These are phyloP conservation scores for Prenolepis imparis DNA, from an alignment of 2,888 invertebrate genomes.

Conservation along the genomic window DNA sequence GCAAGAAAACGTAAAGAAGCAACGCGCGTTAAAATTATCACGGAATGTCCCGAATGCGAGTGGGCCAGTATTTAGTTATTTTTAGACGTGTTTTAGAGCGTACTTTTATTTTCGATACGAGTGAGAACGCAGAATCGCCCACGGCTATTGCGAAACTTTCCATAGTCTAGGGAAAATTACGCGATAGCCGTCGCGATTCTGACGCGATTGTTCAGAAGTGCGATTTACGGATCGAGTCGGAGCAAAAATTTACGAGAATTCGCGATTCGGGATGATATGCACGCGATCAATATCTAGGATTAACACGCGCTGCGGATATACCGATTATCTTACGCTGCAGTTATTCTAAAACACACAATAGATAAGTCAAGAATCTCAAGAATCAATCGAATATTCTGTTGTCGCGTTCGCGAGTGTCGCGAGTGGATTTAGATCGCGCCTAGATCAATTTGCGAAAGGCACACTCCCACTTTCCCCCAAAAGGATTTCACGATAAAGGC, in stretches of 20 bases:
- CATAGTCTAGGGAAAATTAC: conserved; percentile 62
- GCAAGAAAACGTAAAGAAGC: conserved; percentile 35
- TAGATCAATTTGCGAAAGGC: conserved; percentile 48
- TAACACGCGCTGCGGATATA: conserved; percentile 38
- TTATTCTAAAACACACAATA: conserved; percentile 27
- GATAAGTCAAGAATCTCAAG: conserved; percentile 16
- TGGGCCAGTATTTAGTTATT: conserved; percentile 18
- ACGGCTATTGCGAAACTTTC: conserved; percentile 76
- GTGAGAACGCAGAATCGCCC: conserved; percentile 37
- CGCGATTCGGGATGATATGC: conserved; percentile 31
- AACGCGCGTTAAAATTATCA: conserved; percentile 48
- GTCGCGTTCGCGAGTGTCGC: conserved; percentile 22
- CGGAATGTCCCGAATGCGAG: conserved; percentile 29
- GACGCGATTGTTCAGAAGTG: background rate
- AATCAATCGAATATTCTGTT: conserved; percentile 20
- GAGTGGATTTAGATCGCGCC: conserved; percentile 50
- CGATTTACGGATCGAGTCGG: background rate
- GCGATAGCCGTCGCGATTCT: conserved; percentile 66
- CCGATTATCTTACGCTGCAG: conserved; percentile 53
- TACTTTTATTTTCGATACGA: conserved; percentile 39
- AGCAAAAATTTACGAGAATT: background rate
- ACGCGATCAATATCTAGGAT: conserved; percentile 32
- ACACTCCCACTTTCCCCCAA: background rate
- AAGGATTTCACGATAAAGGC: background rate
- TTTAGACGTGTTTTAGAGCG: conserved; percentile 1